phyloP scores from a whole-genome alignment of 2,888 invertebrate species.

The Rhogogaster chlorosoma region DNA sequence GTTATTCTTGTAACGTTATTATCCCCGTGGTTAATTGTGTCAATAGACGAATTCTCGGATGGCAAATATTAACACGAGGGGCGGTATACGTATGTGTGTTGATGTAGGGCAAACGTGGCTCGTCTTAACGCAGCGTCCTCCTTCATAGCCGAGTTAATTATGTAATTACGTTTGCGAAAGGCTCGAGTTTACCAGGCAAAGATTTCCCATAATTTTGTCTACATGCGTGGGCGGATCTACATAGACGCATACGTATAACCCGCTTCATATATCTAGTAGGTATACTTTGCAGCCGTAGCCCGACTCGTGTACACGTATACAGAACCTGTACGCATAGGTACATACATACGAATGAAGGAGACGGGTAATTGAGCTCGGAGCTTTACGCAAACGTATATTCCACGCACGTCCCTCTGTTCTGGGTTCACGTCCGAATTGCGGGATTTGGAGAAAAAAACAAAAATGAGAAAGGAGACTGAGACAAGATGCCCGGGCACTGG shows the following conservation, averaged over 20 bases:
- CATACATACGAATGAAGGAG: neutral
- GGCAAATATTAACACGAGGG: slow-evolving; percentile 8
- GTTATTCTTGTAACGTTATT: neutral
- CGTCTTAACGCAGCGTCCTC: neutral
- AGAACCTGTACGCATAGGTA: neutral
- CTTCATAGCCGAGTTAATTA: slow-evolving; percentile 24
- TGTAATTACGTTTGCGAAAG: slow-evolving; percentile 37
- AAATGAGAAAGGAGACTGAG: neutral
- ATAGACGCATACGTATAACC: neutral
- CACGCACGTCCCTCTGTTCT: slow-evolving; percentile 36
- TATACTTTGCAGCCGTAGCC: neutral
- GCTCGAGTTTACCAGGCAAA: slow-evolving; percentile 15
- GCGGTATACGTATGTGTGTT: neutral
- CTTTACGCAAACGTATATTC: slow-evolving; percentile 31
- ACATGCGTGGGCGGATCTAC: neutral
- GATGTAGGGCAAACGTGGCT: slow-evolving; percentile 4
- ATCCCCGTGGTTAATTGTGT: neutral
- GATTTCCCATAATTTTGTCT: slow-evolving; percentile 25
- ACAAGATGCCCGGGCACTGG: neutral
- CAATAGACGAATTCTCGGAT: neutral
- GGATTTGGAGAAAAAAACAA: slow-evolving; percentile 14
- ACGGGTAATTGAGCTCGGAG: slow-evolving; percentile 33
- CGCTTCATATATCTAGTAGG: neutral
- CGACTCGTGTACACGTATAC: neutral
- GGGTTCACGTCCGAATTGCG: slow-evolving; percentile 32